Evolutionary conservation across 2,888 invertebrate species (phyloP).

Genomic region (Oxyteleia sp.): DNA sequence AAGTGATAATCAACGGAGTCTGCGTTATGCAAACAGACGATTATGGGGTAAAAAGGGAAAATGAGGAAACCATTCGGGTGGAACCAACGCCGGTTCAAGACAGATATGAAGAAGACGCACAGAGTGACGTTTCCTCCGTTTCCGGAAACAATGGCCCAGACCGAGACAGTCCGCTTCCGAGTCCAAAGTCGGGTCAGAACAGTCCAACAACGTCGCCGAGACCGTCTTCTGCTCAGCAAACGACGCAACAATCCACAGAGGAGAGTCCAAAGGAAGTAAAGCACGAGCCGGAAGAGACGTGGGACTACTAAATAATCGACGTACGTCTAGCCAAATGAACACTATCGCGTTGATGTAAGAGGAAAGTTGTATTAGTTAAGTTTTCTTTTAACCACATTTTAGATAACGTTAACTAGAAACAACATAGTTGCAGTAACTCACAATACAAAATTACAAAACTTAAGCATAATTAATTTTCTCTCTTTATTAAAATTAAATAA

Average conservation of each 20-base stretch:
- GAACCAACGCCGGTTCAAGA: constrained; percentile 93
- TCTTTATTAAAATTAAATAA: too few relatives aligned
- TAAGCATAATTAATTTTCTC: too few relatives aligned
- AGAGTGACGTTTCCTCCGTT: constrained; percentile 88
- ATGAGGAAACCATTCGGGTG: constrained; percentile 92
- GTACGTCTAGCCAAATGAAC: constrained; percentile 53
- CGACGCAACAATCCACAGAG: constrained; percentile 78
- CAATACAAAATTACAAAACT: too few relatives aligned
- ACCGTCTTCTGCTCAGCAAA: constrained; percentile 81
- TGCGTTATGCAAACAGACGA: constrained; percentile 96
- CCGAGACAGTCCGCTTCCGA: constrained; percentile 84
- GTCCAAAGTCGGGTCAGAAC: constrained; percentile 84
- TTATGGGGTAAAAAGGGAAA: constrained; percentile 88
- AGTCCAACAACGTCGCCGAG: constrained; percentile 84
- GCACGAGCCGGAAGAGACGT: constrained; percentile 86
- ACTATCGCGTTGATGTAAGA: constrained; percentile 22
- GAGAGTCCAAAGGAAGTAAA: constrained; percentile 85
- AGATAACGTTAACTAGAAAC: too few relatives aligned
- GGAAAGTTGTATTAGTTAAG: constrained; percentile 77
- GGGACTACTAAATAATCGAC: constrained; percentile 84
- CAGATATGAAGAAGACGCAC: constrained; percentile 89
- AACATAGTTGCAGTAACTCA: too few relatives aligned
- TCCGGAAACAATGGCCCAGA: constrained; percentile 83
- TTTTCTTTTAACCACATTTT: constrained; percentile 76
- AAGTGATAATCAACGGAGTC: constrained; percentile 97